Percentiles rank a stretch among this genome's conserved stretches.
Evolutionary conservation across 2,797 vertebrate species (phyloP).

Genomic region (Australoheros facetus): DNA sequence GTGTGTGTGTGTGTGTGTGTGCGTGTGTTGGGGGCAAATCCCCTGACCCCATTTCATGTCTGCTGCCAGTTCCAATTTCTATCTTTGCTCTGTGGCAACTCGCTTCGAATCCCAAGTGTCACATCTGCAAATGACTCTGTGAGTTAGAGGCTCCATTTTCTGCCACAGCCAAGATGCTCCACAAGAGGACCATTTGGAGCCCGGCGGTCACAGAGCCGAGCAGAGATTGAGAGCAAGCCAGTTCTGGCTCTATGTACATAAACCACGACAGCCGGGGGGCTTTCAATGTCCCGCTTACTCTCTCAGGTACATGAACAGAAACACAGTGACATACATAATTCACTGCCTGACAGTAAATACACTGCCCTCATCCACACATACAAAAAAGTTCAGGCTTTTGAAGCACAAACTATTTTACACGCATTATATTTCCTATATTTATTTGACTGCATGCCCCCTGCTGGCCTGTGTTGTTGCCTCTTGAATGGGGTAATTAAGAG

Average conservation of each 20-base stretch:
- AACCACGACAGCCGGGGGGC: slow-evolving; percentile 67
- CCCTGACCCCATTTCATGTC: slow-evolving; percentile 78
- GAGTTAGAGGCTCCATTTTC: slow-evolving; percentile 90
- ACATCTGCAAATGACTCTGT: slow-evolving; percentile 80
- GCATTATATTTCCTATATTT: neutral
- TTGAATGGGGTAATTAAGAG: slow-evolving; percentile 90
- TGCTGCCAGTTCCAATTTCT: slow-evolving; percentile 82
- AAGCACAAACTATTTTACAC: slow-evolving; percentile 25
- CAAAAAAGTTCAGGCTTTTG: slow-evolving; percentile 16
- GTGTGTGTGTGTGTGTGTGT: slow-evolving; percentile 5
- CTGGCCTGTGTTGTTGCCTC: slow-evolving; percentile 74
- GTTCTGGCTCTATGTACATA: slow-evolving; percentile 67
- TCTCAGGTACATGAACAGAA: slow-evolving; percentile 52
- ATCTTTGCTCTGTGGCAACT: slow-evolving; percentile 78
- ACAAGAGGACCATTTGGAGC: slow-evolving; percentile 78
- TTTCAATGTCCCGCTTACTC: slow-evolving; percentile 18
- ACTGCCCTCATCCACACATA: slow-evolving; percentile 36
- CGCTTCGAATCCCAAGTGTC: slow-evolving; percentile 82
- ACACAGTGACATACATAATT: slow-evolving; percentile 62
- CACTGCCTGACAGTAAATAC: slow-evolving; percentile 47
- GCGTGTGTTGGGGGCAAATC: slow-evolving; percentile 63
- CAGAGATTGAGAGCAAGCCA: slow-evolving; percentile 71
- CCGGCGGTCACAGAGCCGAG: slow-evolving; percentile 57
- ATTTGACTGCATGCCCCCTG: slow-evolving; percentile 75
- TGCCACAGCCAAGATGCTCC: slow-evolving; percentile 77